Evolutionary conservation across 2,888 invertebrate genomes (phyloP).

Genomic region (Brachycybe producta): DNA sequence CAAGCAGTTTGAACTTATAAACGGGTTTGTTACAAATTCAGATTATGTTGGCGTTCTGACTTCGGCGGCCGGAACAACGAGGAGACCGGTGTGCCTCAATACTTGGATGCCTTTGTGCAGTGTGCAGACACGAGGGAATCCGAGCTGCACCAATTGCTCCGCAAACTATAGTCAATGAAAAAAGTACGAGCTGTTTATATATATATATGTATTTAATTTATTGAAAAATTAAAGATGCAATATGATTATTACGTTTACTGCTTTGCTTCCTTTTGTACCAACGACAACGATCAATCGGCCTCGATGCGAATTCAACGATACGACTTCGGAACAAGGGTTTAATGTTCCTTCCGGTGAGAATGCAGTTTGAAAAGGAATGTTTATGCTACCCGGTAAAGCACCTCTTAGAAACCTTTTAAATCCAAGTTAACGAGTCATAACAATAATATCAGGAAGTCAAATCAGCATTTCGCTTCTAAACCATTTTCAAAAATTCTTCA

Average conservation of each 20-base stretch:
- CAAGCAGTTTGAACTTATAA: too few species aligned
- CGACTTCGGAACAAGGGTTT: conserved; percentile 44
- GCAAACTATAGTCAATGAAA: conserved; percentile 54
- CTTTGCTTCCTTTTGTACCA: conserved; percentile 59
- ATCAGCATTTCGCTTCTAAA: conserved; percentile 17
- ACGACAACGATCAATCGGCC: conserved; percentile 60
- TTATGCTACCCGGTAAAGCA: conserved; percentile 66
- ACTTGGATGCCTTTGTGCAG: conserved; percentile 76
- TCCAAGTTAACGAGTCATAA: too few species aligned
- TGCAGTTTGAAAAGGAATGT: conserved; percentile 73
- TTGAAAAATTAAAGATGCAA: conserved; percentile 3
- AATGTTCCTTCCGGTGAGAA: conserved; percentile 55
- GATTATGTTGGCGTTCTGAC: conserved; percentile 4
- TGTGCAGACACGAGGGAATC: conserved; percentile 64
- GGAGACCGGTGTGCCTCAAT: conserved; percentile 40
- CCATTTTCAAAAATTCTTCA: conserved; percentile 26
- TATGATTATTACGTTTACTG: conserved; percentile 33
- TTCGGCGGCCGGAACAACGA: conserved; percentile 34
- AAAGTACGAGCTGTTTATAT: background rate
- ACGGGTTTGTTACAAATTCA: too few species aligned
- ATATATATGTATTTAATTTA: background rate
- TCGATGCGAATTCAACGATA: conserved; percentile 43
- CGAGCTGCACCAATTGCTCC: conserved; percentile 63
- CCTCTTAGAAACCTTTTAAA: conserved; percentile 59
- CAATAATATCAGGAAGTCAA: background rate